Conservation (phyloP, 2,113 vertebrate species). For the Forbesichthys agassizii region DNA sequence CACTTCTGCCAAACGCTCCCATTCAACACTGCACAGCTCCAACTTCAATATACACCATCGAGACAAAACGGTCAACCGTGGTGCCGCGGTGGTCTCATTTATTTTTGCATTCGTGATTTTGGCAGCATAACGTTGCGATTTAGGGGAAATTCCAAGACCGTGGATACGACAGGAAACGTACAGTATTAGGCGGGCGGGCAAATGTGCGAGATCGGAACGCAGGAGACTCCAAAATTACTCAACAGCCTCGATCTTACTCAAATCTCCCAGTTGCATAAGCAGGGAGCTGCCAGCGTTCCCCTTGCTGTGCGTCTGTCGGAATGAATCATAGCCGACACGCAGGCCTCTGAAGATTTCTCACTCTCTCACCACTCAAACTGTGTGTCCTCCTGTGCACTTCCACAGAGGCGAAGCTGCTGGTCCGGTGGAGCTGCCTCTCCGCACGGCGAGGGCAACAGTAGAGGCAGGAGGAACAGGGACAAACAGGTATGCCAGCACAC, state of each 20-base stretch:
- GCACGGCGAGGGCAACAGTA: slow-evolving; percentile 77
- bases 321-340: neutral
- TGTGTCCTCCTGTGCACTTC: slow-evolving; percentile 11
- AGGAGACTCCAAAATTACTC: neutral
- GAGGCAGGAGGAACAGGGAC: slow-evolving; percentile 79
- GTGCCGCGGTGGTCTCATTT: no score
- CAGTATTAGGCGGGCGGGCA: no score
- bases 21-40: no score
- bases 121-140: no score
- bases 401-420: slow-evolving; percentile 82
- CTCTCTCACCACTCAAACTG: slow-evolving; percentile 4
- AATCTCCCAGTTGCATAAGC: slow-evolving; percentile 4
- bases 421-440: slow-evolving; percentile 74
- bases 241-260: slow-evolving; percentile 2
- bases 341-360: neutral
- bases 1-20: no score
- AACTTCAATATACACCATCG: no score
- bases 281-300: neutral
- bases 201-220: neutral
- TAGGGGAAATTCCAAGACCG: no score
- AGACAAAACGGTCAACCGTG: no score
- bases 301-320: neutral
- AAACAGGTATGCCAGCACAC: slow-evolving; percentile 65
- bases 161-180: no score
- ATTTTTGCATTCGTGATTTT: no score